These are phyloP conservation scores for Tetropium fuscum DNA, from an alignment of 2,888 invertebrate genomes.

Conservation along the genomic window DNA sequence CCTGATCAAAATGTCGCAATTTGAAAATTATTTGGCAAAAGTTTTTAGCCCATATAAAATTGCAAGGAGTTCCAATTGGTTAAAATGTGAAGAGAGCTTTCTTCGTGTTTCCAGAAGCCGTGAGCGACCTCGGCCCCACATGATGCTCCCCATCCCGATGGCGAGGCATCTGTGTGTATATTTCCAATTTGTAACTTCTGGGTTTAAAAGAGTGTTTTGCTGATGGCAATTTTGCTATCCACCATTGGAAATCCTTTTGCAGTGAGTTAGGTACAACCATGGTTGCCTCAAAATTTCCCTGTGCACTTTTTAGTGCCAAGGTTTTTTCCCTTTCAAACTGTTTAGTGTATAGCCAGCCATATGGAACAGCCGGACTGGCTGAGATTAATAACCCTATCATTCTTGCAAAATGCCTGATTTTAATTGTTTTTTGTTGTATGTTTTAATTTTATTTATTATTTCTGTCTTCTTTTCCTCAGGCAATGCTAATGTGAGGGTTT, in stretches of 20 bases:
- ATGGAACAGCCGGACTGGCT: not conserved
- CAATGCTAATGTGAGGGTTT: no score
- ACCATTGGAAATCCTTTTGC: not conserved
- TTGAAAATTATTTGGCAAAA: not conserved
- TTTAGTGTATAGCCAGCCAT: not conserved
- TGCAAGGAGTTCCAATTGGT: not conserved
- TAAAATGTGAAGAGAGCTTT: not conserved
- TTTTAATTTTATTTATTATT: no score
- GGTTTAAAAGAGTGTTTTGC: not conserved
- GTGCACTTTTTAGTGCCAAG: not conserved
- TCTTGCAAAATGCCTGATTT: no score
- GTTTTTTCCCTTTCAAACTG: not conserved
- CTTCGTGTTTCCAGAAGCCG: not conserved
- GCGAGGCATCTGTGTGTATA: constrained; percentile 2
- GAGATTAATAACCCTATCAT: not conserved
- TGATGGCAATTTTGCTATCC: not conserved
- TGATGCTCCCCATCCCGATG: not conserved
- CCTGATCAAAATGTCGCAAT: not conserved
- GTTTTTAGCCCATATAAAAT: not conserved
- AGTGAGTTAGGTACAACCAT: not conserved
- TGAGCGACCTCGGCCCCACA: not conserved
- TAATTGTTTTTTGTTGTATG: no score
- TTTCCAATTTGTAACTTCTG: not conserved
- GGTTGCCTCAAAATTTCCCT: not conserved
- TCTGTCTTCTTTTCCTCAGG: no score